Evolutionary conservation across 2,888 invertebrate genomes (phyloP).

Genomic region (Carterocephalus palaemon): DNA sequence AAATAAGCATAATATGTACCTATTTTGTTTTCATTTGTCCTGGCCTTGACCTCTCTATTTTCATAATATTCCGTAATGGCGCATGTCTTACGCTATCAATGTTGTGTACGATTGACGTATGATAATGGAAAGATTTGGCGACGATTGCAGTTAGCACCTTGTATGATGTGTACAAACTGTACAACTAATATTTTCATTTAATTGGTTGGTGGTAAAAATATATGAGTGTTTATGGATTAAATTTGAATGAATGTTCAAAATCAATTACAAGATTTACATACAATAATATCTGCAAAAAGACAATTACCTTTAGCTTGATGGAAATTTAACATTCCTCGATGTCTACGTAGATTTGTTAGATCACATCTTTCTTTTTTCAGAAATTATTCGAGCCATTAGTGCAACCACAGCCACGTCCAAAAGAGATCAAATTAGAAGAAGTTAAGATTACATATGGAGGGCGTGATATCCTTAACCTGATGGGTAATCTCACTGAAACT

Average conservation of each 20-base stretch:
- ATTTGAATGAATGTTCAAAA: too few species aligned
- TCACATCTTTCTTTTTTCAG: slow-evolving; percentile 46
- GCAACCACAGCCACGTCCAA: slow-evolving; percentile 68
- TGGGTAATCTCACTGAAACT: slow-evolving; percentile 72
- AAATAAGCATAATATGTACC: slow-evolving; percentile 37
- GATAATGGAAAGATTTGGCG: slow-evolving; percentile 56
- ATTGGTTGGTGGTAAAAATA: neutral
- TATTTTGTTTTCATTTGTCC: slow-evolving; percentile 73
- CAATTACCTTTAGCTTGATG: too few species aligned
- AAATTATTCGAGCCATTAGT: slow-evolving; percentile 68
- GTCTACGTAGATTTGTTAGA: too few species aligned
- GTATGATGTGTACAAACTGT: neutral
- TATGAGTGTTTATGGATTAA: too few species aligned
- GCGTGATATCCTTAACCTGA: slow-evolving; percentile 80
- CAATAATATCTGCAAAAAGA: too few species aligned
- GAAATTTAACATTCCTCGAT: neutral
- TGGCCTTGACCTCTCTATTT: slow-evolving; percentile 79
- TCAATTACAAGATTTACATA: too few species aligned
- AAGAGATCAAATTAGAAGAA: slow-evolving; percentile 57
- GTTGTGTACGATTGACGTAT: slow-evolving; percentile 59
- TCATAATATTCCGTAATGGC: slow-evolving; percentile 79
- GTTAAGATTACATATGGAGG: slow-evolving; percentile 71
- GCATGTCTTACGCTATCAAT: slow-evolving; percentile 70
- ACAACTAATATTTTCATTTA: neutral
- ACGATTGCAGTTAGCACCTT: slow-evolving; percentile 16